Conservation (phyloP, 2,797 vertebrate genomes). For the Coreius guichenoti region DNA sequence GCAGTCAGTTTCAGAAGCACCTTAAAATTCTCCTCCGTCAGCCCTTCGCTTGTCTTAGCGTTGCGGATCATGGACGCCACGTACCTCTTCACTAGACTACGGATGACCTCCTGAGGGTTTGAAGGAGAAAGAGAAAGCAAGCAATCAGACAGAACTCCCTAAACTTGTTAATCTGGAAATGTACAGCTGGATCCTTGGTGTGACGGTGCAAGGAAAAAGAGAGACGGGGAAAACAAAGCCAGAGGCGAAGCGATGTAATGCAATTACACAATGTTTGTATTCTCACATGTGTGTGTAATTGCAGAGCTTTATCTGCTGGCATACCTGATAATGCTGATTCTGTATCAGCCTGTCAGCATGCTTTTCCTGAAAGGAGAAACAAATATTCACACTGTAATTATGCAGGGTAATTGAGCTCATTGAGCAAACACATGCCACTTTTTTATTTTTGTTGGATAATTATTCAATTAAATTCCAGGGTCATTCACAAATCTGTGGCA, state of each 20-base stretch:
- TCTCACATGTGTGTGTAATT: constrained; percentile 10
- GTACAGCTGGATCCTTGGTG: constrained; percentile 15
- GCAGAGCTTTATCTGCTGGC: constrained; percentile 19
- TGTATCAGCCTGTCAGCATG: constrained; percentile 94
- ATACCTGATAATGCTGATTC: constrained; percentile 96
- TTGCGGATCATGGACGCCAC: constrained; percentile 96
- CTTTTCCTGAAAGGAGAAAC: constrained; percentile 83
- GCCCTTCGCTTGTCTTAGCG: constrained; percentile 93
- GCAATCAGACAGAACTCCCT: constrained; percentile 12
- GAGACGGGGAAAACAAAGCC: background rate
- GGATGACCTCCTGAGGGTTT: constrained; percentile 89
- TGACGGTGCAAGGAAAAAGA: constrained; percentile 4
- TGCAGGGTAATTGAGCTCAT: background rate
- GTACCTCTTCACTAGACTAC: constrained; percentile 93
- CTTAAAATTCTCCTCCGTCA: constrained; percentile 98
- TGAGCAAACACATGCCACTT: background rate
- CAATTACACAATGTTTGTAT: constrained; percentile 23
- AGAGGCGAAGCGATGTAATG: background rate
- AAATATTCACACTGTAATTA: constrained; percentile 43
- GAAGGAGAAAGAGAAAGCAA: constrained; percentile 28
- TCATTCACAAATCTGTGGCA: background rate
- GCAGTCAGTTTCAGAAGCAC: constrained; percentile 64
- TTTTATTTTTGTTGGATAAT: background rate
- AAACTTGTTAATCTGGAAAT: constrained; percentile 37
- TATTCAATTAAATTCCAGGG: background rate